Percentiles rank a stretch among this genome's conserved stretches.
These are phyloP conservation scores for Sylvia borin DNA, from an alignment of 2,797 vertebrate species.

Conservation along the genomic window DNA sequence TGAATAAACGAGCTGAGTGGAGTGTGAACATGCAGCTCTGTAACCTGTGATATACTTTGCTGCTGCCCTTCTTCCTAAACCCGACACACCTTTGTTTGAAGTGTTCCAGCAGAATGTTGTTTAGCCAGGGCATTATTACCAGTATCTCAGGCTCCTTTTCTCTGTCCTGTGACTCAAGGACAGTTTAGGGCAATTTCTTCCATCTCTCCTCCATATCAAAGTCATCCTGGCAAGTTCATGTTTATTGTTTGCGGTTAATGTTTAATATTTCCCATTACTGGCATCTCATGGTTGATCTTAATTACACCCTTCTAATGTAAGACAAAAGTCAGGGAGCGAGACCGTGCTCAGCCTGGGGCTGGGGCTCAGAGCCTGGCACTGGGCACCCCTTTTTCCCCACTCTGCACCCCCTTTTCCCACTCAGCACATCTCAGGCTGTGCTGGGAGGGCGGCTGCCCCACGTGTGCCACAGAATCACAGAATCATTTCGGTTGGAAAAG, in stretches of 20 bases:
- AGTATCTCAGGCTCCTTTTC: conserved; percentile 42
- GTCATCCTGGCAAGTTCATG: conserved; percentile 33
- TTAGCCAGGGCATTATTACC: conserved; percentile 54
- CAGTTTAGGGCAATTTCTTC: conserved; percentile 41
- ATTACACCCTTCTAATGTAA: conserved; percentile 41
- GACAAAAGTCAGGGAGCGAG: not conserved
- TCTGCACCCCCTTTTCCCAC: not conserved
- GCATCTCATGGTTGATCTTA: conserved; percentile 55
- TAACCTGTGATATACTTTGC: conserved; percentile 5
- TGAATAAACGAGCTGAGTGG: not conserved
- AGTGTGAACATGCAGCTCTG: not conserved
- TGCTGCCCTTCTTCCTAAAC: conserved; percentile 38
- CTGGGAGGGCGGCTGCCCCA: not conserved
- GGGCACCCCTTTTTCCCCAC: not conserved
- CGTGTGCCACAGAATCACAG: not conserved
- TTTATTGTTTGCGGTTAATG: conserved; percentile 66
- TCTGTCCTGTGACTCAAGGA: conserved; percentile 39
- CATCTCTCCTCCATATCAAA: conserved; percentile 44
- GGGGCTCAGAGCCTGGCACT: not conserved
- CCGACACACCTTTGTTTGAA: conserved; percentile 53
- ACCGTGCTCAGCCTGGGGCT: not conserved
- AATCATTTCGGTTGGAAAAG: not conserved
- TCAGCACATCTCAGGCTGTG: accelerated
- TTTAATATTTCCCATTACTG: conserved; percentile 65
- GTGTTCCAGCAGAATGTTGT: conserved; percentile 32